Evolutionary conservation across 2,888 invertebrate species (phyloP), one percentile per base, ranked within the genome.

Genomic region (Diarsia rubi): DNA sequence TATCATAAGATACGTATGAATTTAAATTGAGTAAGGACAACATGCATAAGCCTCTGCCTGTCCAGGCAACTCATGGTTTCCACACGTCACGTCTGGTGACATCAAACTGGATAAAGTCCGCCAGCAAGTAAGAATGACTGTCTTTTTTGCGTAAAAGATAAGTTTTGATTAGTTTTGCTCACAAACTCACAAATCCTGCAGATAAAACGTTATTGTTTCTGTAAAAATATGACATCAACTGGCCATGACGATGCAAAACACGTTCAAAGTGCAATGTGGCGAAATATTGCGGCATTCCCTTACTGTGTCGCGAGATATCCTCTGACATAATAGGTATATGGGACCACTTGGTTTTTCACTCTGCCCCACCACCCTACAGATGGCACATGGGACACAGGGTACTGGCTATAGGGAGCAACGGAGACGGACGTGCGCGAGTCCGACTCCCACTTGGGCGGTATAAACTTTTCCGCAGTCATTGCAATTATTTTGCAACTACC

Each of bases 91-190:
- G 37, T 0, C 5, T 49, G 21, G 1, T 31, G 67, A 59, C 21
- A 77, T 57, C 47, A 31, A 21, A 14, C 14, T 0, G 16, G 42
- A 49, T 24, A 14, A 75, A 59, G 31, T 37, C 31, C 5, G 9
- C 44, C 31, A 31, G 47, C 49, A 69, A 75, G 9, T 69, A n/a
- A 19, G 44, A 52, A 78, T 78, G 78, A 78, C 44, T 68, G 44
- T 6, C 2, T 1, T 19, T 27, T 60, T 67, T 68, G 12, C 27
- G 21, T 37, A 69, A 77, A 78, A 68, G 78, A 75, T 75, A 78
- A 69, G 27, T 37, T 49, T 68, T 42, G 24, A 60, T 75, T 69
- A 66, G 8, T 31, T 76, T 76, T 24, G 21, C 21, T n/a, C 21
- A 63, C 27, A 42, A 45, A 75, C 24, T n/a, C 21, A 63, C 27